Conservation (phyloP, 2,797 vertebrate species). For the Argentina silus region DNA sequence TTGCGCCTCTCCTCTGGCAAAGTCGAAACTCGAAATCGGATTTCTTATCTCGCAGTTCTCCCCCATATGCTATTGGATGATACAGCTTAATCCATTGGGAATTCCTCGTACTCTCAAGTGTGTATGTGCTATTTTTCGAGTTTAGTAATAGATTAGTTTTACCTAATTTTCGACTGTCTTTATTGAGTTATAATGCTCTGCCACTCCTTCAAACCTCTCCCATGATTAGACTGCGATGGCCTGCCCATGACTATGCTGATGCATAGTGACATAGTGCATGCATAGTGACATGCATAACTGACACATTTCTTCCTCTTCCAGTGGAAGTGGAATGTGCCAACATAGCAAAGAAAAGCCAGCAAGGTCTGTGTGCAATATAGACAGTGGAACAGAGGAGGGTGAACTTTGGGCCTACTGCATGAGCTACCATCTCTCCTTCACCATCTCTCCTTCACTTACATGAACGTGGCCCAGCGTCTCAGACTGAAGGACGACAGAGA, state of each 20-base stretch:
- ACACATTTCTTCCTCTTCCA: neutral
- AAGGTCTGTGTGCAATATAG: neutral
- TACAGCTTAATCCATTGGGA: conserved; percentile 42
- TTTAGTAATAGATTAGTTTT: no score
- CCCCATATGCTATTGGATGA: conserved; percentile 34
- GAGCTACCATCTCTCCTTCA: conserved; percentile 45
- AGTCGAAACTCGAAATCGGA: conserved; percentile 71
- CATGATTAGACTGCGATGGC: conserved; percentile 32
- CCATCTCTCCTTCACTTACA: conserved; percentile 32
- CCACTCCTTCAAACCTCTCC: conserved; percentile 7
- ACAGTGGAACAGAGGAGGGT: conserved; percentile 16
- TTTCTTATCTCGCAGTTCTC: conserved; percentile 61
- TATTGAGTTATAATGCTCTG: conserved; percentile 9
- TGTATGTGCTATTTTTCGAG: conserved; percentile 10
- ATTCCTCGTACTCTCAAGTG: conserved; percentile 26
- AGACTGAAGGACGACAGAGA: conserved; percentile 37
- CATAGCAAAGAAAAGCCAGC: neutral
- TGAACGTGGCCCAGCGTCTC: conserved; percentile 43
- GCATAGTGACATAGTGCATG: no score
- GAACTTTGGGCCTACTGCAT: conserved; percentile 19
- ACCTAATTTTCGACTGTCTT: neutral
- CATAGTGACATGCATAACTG: no score
- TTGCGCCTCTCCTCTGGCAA: conserved; percentile 72
- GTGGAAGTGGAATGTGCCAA: neutral
- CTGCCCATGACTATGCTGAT: conserved; percentile 10